Evolutionary conservation across 2,888 invertebrate genomes (phyloP).

Genomic region (Parochlus steinenii): DNA sequence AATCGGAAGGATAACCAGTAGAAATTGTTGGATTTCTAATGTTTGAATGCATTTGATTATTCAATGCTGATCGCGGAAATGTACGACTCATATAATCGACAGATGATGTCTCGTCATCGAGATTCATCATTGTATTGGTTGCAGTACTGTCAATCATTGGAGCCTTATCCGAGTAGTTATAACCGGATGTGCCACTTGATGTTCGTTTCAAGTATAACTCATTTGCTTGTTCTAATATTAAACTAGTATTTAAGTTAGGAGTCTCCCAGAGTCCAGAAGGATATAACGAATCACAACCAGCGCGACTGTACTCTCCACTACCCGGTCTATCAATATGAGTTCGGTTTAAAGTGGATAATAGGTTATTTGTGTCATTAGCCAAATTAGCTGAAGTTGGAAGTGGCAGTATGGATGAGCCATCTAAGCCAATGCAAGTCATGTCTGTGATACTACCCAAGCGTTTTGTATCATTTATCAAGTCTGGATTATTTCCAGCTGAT

Average conservation of each 20-base stretch:
- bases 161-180: slow-evolving; percentile 50
- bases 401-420: slow-evolving; percentile 8
- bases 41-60: slow-evolving; percentile 20
- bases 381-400: slow-evolving; percentile 3
- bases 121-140: slow-evolving; percentile 23
- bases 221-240: slow-evolving; percentile 19
- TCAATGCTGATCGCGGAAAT: slow-evolving; percentile 34
- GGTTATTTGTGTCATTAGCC: slow-evolving; percentile 18
- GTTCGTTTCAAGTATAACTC: slow-evolving; percentile 39
- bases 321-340: slow-evolving; percentile 36
- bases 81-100: slow-evolving; percentile 43
- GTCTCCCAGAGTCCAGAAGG: slow-evolving; percentile 68
- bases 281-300: slow-evolving; percentile 57
- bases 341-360: slow-evolving; percentile 20
- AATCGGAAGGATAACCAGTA: slow-evolving; percentile 54
- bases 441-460: slow-evolving; percentile 39
- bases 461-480: slow-evolving; percentile 69
- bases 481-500: slow-evolving; percentile 63
- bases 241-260: slow-evolving; percentile 17
- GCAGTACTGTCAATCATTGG: slow-evolving; percentile 45
- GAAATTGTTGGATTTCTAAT: slow-evolving; percentile 17
- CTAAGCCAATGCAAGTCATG: slow-evolving; percentile 19
- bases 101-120: slow-evolving; percentile 22
- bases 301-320: slow-evolving; percentile 64
- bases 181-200: slow-evolving; percentile 34